Evolutionary conservation across 1,140 invertebrate genomes (phyloP).

Genomic region (Drosophila parabipectinata): DNA sequence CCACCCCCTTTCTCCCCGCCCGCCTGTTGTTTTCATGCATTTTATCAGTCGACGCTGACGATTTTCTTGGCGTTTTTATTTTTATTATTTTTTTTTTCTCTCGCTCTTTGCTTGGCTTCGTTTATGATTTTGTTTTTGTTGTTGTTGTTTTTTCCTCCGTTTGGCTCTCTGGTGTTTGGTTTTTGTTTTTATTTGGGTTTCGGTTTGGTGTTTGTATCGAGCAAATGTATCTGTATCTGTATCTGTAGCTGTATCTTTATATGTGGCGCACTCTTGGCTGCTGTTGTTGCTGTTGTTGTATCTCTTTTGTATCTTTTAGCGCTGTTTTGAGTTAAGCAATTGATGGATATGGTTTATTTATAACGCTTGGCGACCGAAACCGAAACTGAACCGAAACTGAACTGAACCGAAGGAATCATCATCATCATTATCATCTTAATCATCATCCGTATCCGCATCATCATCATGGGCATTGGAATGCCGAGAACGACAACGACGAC

Average conservation of each 20-base stretch:
- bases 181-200: conserved; percentile 77
- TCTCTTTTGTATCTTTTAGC: conserved; percentile 80
- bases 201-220: conserved; percentile 51
- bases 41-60: conserved; percentile 74
- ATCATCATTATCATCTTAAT: conserved; percentile 24
- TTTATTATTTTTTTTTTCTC: conserved; percentile 39
- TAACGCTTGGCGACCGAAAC: conserved; percentile 77
- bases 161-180: conserved; percentile 39
- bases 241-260: conserved; percentile 51
- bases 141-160: conserved; percentile 4
- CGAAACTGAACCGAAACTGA: conserved; percentile 57
- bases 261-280: conserved; percentile 46
- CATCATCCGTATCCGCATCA: conserved; percentile 26
- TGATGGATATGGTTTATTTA: conserved; percentile 83
- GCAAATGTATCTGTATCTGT: conserved; percentile 62
- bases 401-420: conserved; percentile 27
- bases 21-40: conserved; percentile 63
- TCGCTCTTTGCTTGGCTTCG: conserved; percentile 39
- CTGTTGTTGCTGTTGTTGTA: conserved; percentile 30
- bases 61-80: conserved; percentile 69
- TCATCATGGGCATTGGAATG: conserved; percentile 38
- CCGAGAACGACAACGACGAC: conserved; percentile 30
- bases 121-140: conserved; percentile 47
- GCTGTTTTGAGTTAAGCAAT: conserved; percentile 82
- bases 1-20: background rate